These are phyloP conservation scores for Resseliella maxima DNA, from an alignment of 2,888 invertebrate species.

Conservation along the genomic window DNA sequence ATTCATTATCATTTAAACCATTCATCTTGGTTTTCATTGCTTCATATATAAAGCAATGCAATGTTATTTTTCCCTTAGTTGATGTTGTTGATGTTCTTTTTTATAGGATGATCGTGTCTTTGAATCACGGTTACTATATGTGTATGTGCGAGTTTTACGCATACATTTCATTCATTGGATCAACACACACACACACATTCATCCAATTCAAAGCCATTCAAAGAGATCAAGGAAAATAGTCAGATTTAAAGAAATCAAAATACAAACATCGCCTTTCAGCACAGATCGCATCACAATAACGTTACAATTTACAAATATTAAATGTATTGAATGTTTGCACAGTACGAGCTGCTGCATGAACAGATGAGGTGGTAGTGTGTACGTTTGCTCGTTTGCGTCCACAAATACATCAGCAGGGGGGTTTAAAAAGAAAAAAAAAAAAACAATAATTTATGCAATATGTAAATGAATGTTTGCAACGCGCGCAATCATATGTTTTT, in stretches of 20 bases:
- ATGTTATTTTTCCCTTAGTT: background rate
- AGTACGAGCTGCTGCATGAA: background rate
- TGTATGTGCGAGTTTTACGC: background rate
- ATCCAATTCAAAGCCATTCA: no score
- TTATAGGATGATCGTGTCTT: slow-evolving; percentile 40
- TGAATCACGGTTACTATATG: background rate
- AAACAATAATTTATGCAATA: slow-evolving; percentile 36
- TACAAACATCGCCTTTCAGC: background rate
- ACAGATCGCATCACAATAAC: slow-evolving; percentile 5
- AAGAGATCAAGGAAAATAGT: background rate
- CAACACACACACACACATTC: background rate
- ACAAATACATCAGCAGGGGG: slow-evolving; percentile 49
- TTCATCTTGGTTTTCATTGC: slow-evolving; percentile 56
- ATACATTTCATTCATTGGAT: no score
- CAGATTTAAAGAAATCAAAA: background rate
- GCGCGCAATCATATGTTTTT: slow-evolving; percentile 52
- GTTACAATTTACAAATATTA: slow-evolving; percentile 39
- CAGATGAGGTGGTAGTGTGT: background rate
- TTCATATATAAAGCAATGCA: background rate
- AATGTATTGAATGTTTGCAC: background rate
- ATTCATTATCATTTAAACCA: slow-evolving; percentile 58
- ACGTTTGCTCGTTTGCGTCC: background rate
- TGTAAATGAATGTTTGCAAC: slow-evolving; percentile 36
- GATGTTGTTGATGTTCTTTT: background rate
- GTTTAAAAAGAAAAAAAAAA: no score